Evolutionary conservation across 2,113 vertebrate genomes (phyloP), one percentile per base, ranked within the genome.

Genomic region (Psettodes erumei): DNA sequence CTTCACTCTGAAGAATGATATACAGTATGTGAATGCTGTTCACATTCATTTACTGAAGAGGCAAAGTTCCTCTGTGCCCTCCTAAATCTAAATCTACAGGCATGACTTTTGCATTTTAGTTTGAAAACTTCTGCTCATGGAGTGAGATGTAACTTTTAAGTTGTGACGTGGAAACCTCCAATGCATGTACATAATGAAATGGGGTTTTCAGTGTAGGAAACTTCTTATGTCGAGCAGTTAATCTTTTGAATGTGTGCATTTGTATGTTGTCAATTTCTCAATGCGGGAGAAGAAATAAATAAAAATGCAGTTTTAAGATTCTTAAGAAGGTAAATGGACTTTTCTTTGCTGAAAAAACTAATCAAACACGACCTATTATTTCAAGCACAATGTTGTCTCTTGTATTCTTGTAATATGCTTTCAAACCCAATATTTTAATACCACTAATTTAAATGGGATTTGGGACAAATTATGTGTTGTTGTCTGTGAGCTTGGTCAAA

Each of bases 401-500:
- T 33, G 9, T n/a, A 11, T 30, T 65, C 51, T 30, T 35, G 3
- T 25, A n/a, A 60, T 59, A 33, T 13, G 5, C 23, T n/a, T 23
- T 25, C 3, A 51, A 32, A 8, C 4, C 3, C 7, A 33, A 37
- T 33, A 4, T 32, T 50, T 51, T 8, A 54, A 64, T 9, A 67
- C 15, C 11, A 8, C 27, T 16, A 9, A 8, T 28, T 19, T n/a
- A 27, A 35, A 23, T 74, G 50, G 42, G 35, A 56, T 16, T 48
- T 69, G 8, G 10, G 40, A 56, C 23, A 50, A 50, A 23, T 28
- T 0, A 10, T 19, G 73, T 47, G 18, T 28, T 38, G 54, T 21
- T 75, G 18, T 71, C 19, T 77, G 16, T 16, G 53, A 67, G 56
- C 28, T 28, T 70, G 27, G 53, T 67, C 55, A 71, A 27, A 25